These are phyloP conservation scores for Eilema sororculum DNA, from an alignment of 2,888 invertebrate species.

Conservation along the genomic window DNA sequence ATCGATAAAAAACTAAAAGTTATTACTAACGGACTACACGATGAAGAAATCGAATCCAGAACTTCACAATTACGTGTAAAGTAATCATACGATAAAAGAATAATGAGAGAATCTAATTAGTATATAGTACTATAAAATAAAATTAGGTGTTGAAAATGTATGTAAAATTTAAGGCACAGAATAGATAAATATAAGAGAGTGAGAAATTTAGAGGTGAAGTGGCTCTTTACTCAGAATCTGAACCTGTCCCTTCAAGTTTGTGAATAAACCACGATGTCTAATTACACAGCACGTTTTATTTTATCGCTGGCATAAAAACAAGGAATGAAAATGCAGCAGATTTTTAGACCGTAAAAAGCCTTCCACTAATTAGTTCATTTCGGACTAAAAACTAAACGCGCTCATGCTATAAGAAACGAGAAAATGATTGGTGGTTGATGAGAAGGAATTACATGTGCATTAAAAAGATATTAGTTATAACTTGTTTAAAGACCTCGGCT, in stretches of 20 bases:
- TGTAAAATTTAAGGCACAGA: too few species aligned
- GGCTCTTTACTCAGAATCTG: background rate
- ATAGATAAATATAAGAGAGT: background rate
- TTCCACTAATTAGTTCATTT: constrained; percentile 13
- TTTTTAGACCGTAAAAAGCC: background rate
- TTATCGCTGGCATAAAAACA: constrained; percentile 7
- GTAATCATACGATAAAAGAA: too few species aligned
- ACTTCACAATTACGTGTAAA: background rate
- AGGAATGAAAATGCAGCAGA: constrained; percentile 5
- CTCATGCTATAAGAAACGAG: constrained; percentile 1
- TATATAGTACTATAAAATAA: too few species aligned
- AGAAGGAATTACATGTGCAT: too few species aligned
- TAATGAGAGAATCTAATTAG: too few species aligned
- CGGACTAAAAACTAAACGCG: background rate
- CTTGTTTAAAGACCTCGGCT: too few species aligned
- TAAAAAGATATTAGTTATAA: too few species aligned
- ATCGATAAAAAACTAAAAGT: too few species aligned
- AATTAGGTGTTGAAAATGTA: too few species aligned
- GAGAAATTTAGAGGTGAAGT: background rate
- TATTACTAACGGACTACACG: too few species aligned
- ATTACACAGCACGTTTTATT: background rate
- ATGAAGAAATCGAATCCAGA: background rate
- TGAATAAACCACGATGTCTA: background rate
- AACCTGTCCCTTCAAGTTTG: background rate
- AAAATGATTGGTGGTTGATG: background rate